A percentile compares a stretch with the other conserved stretches of the same genome.
phyloP scores from a whole-genome alignment of 2,797 vertebrate genomes.

The Spinus olivaceus region DNA sequence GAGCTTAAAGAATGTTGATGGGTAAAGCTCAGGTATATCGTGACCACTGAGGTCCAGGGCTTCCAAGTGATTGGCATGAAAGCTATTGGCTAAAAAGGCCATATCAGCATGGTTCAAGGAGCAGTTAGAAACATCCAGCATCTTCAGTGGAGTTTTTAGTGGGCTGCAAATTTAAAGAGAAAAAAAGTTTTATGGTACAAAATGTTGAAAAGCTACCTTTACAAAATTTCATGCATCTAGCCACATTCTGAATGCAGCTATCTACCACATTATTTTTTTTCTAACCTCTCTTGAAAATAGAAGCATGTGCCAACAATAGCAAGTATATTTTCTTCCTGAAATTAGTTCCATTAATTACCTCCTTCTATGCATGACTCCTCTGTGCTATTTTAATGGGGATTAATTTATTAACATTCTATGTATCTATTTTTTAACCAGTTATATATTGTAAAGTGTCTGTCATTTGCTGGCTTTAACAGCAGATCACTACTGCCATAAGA shows the following conservation, averaged over 20 bases:
- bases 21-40: constrained; percentile 76
- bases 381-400: neutral
- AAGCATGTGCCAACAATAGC: neutral
- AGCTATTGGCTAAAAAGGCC: constrained; percentile 88
- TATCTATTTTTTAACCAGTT: neutral
- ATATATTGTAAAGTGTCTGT: neutral
- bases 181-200: neutral
- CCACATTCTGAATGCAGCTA: neutral
- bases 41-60: constrained; percentile 93
- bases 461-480: neutral
- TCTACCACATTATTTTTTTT: neutral
- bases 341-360: neutral
- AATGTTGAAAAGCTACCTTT: neutral
- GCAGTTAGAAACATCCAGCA: constrained; percentile 89
- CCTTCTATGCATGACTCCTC: neutral
- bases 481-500: neutral
- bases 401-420: neutral
- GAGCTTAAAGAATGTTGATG: constrained; percentile 84
- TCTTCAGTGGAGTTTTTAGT: constrained; percentile 84
- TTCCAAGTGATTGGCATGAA: constrained; percentile 84
- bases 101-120: constrained; percentile 85
- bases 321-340: neutral
- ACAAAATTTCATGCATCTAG: neutral
- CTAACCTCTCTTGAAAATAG: neutral
- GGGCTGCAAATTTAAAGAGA: constrained; percentile 76